phyloP scores from a whole-genome alignment of 2,113 vertebrate genomes.

The Siphamia tubifer region DNA sequence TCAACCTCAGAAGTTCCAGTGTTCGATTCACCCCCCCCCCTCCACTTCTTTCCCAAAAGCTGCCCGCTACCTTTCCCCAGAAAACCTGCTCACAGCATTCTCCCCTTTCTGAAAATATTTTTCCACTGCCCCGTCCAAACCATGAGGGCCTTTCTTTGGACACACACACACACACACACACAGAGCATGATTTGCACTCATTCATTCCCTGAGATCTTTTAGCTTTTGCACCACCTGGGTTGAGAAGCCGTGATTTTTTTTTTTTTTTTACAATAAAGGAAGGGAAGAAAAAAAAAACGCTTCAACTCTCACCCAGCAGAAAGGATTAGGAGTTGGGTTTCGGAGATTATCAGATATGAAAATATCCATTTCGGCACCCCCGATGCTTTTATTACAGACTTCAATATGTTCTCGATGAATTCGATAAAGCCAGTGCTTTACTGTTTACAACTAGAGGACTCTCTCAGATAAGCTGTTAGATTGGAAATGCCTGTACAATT shows the following conservation, averaged over 20 bases:
- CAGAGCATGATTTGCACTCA: conserved; percentile 21
- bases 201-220: conserved; percentile 38
- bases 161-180: conserved; percentile 9
- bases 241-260: background rate
- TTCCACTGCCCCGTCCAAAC: conserved; percentile 78
- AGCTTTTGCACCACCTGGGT: conserved; percentile 2
- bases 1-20: background rate
- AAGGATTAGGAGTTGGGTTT: background rate
- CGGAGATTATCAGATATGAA: background rate
- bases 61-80: conserved; percentile 47
- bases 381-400: background rate
- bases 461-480: background rate
- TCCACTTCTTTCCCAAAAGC: conserved; percentile 28
- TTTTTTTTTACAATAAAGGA: background rate
- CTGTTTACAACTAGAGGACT: background rate
- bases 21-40: background rate
- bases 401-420: background rate
- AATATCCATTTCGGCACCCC: background rate
- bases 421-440: background rate
- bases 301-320: background rate
- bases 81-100: conserved; percentile 63
- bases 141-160: conserved; percentile 71
- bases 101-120: conserved; percentile 71
- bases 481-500: background rate
- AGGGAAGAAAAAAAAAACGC: too few species aligned